Conservation (phyloP, 2,888 invertebrate species). For the Allygus modestus region DNA sequence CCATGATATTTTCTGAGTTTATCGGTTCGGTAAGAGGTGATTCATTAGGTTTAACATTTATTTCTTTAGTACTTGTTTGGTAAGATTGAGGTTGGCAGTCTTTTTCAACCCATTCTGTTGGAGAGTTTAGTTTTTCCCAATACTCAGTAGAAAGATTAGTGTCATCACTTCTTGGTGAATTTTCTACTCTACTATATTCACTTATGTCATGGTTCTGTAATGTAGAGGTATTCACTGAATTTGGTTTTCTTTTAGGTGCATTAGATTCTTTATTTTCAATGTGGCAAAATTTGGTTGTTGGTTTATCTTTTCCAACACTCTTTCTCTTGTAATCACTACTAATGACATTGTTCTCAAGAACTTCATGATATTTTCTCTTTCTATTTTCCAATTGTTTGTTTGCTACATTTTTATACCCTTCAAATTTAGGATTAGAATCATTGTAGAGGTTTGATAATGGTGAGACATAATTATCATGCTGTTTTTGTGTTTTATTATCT, state of each 20-base stretch:
- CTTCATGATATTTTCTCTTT: background rate
- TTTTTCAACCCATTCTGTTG: background rate
- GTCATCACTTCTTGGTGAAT: background rate
- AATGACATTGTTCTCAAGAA: background rate
- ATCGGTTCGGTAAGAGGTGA: too few species aligned
- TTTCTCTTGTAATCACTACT: background rate
- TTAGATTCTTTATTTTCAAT: background rate
- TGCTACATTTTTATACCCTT: background rate
- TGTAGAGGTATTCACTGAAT: background rate
- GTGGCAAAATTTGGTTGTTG: background rate
- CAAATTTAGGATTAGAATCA: background rate
- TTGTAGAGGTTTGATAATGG: conserved; percentile 12
- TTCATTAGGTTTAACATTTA: background rate
- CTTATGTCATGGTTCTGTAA: background rate
- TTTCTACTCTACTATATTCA: background rate
- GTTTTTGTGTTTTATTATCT: background rate
- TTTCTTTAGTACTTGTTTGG: background rate
- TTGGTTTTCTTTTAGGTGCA: background rate
- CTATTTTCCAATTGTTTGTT: background rate
- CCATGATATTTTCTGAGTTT: background rate
- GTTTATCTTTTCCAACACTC: background rate
- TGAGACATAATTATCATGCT: background rate
- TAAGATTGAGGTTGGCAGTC: background rate
- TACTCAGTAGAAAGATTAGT: background rate
- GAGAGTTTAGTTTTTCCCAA: background rate